A percentile compares a stretch with the other conserved stretches of the same genome.
phyloP scores from a whole-genome alignment of 2,113 vertebrate genomes.

The Cricetomys ansorgei region DNA sequence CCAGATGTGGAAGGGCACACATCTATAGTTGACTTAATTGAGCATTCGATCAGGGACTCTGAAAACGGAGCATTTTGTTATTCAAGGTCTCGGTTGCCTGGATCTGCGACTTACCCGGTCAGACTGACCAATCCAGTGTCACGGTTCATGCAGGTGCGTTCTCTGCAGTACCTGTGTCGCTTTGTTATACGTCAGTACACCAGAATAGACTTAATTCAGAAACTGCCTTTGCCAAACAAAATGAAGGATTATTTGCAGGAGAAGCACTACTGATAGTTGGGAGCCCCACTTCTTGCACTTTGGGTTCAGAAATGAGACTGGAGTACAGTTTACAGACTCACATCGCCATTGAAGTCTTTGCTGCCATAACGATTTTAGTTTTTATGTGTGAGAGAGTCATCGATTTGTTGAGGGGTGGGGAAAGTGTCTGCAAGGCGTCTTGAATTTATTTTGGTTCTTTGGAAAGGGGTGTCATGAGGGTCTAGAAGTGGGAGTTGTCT shows the following conservation, averaged over 20 bases:
- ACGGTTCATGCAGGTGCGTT: slow-evolving; percentile 99
- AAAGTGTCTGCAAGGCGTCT: slow-evolving; percentile 70
- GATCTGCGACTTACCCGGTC: slow-evolving; percentile 97
- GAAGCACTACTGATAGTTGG: slow-evolving; percentile 98
- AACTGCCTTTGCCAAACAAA: slow-evolving; percentile 99
- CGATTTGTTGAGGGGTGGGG: slow-evolving; percentile 77
- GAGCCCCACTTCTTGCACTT: slow-evolving; percentile 96
- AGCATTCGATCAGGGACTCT: slow-evolving; percentile 98
- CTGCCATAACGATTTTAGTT: slow-evolving; percentile 90
- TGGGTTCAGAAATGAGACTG: slow-evolving; percentile 90
- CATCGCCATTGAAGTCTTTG: slow-evolving; percentile 88
- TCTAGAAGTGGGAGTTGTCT: slow-evolving; percentile 86
- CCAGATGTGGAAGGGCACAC: slow-evolving; percentile 98
- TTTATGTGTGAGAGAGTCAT: slow-evolving; percentile 83
- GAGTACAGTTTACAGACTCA: slow-evolving; percentile 95
- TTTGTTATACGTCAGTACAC: slow-evolving; percentile 99
- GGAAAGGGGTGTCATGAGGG: slow-evolving; percentile 82
- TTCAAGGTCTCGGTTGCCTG: slow-evolving; percentile 97
- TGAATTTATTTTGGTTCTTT: slow-evolving; percentile 79
- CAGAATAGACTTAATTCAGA: slow-evolving; percentile 98
- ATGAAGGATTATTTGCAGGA: slow-evolving; percentile 99
- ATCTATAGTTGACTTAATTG: slow-evolving; percentile 98
- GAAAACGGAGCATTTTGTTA: slow-evolving; percentile 99
- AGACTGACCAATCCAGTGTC: slow-evolving; percentile 98
- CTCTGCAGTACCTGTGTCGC: slow-evolving; percentile 98